Conservation (phyloP, 1,140 invertebrate species). For the Arion vulgaris region DNA sequence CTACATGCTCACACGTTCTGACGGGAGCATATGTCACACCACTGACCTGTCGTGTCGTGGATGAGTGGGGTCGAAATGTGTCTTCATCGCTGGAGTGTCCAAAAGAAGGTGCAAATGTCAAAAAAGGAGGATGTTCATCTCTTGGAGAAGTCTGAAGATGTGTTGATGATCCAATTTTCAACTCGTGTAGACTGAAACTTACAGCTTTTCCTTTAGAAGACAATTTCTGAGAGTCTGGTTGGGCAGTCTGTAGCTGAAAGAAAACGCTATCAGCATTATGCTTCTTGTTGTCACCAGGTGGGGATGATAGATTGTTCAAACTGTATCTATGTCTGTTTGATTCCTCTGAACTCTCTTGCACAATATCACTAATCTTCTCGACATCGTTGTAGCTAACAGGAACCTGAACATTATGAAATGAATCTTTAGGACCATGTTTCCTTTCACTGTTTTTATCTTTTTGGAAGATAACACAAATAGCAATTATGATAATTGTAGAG, state of each 20-base stretch:
- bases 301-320: constrained; percentile 13
- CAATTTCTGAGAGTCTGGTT: neutral
- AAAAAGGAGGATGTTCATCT: neutral
- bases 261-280: neutral
- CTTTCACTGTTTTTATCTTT: constrained; percentile 27
- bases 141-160: neutral
- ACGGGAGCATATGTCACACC: constrained; percentile 36
- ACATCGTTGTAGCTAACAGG: constrained; percentile 32
- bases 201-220: constrained; percentile 24
- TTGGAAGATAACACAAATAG: constrained; percentile 52
- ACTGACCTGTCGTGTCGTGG: constrained; percentile 30
- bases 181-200: constrained; percentile 20
- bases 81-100: constrained; percentile 5
- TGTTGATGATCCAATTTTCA: neutral
- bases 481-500: constrained; percentile 48
- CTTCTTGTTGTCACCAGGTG: neutral
- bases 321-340: neutral
- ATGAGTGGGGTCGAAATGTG: neutral
- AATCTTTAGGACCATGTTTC: constrained; percentile 19
- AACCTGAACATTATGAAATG: constrained; percentile 21
- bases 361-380: constrained; percentile 18
- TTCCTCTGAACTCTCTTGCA: neutral
- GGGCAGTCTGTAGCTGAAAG: neutral
- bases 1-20: constrained; percentile 34
- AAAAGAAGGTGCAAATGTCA: neutral